Conservation (phyloP, 2,113 vertebrate genomes). For the Murina feae region DNA sequence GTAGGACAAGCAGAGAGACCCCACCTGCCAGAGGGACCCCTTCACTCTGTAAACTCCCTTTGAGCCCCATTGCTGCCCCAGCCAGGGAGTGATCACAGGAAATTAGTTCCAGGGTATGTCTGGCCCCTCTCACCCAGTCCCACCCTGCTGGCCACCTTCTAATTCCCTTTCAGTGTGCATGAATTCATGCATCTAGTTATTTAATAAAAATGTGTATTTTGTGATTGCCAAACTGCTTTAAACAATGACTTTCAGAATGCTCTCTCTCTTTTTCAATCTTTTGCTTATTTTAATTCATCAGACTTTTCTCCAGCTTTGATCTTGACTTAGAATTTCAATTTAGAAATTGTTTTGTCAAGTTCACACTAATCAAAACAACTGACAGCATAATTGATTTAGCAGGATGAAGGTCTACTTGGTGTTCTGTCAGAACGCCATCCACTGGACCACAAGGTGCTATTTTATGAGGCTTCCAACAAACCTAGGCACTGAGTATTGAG, state of each 20-base stretch:
- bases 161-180: too few relatives aligned
- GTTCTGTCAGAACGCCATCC: constrained; percentile 57
- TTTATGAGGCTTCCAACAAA: constrained; percentile 43
- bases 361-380: constrained; percentile 5
- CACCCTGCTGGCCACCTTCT: too few relatives aligned
- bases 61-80: too few relatives aligned
- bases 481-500: fast-evolving
- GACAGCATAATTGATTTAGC: constrained; percentile 56
- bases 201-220: background rate
- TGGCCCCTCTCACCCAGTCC: too few relatives aligned
- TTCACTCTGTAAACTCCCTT: too few relatives aligned
- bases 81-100: too few relatives aligned
- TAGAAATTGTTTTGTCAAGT: constrained; percentile 59
- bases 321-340: constrained; percentile 66
- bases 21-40: too few relatives aligned
- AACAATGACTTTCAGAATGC: background rate
- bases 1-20: too few relatives aligned
- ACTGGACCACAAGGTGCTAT: constrained; percentile 37
- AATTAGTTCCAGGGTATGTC: too few relatives aligned
- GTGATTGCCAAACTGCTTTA: background rate
- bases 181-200: background rate
- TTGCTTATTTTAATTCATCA: constrained; percentile 44
- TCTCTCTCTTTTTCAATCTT: background rate
- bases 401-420: constrained; percentile 45
- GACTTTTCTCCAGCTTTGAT: constrained; percentile 56